Evolutionary conservation across 1,140 invertebrate genomes (phyloP).

Genomic region (Aporrectodea caliginosa): DNA sequence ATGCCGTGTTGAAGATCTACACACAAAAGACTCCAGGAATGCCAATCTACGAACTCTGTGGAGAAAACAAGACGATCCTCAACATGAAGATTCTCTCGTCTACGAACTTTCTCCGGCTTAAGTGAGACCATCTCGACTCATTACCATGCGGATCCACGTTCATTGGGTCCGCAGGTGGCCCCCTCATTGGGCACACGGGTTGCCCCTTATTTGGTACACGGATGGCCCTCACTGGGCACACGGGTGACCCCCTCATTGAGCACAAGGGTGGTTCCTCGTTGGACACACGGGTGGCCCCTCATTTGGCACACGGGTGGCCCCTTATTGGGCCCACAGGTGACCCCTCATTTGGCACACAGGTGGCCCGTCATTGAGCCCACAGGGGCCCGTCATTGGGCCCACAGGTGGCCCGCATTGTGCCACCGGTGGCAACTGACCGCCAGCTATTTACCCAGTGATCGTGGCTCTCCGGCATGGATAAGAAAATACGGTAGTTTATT

Average conservation of each 20-base stretch:
- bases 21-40: neutral
- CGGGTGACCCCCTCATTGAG: neutral
- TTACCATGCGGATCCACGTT: neutral
- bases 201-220: neutral
- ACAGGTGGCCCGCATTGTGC: neutral
- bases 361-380: neutral
- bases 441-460: no score
- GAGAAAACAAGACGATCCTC: conserved; percentile 11
- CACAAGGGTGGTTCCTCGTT: neutral
- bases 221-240: neutral
- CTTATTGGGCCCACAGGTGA: neutral
- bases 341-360: neutral
- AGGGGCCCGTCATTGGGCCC: neutral
- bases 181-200: neutral
- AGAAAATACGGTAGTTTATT: no score
- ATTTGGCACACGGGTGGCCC: neutral
- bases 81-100: conserved; percentile 16
- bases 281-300: neutral
- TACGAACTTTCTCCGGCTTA: conserved; percentile 18
- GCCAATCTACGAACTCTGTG: conserved; percentile 22
- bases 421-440: no score
- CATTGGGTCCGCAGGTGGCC: neutral
- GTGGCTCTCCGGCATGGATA: no score
- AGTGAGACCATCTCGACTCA: neutral
- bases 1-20: conserved; percentile 32